Evolutionary conservation across 2,113 vertebrate genomes (phyloP).

Genomic region (Electrona antarctica): DNA sequence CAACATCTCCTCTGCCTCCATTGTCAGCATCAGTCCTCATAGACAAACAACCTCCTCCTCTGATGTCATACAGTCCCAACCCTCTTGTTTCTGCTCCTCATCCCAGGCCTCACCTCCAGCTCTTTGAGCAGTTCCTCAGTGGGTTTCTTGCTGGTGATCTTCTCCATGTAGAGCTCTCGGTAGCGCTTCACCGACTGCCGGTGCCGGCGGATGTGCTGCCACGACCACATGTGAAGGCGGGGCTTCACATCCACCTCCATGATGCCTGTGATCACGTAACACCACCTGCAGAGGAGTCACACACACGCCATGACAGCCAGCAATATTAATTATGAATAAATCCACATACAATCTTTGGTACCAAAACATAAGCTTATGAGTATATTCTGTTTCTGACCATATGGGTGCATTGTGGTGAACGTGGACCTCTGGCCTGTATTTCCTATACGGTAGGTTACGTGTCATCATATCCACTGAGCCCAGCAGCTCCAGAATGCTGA

Average conservation of each 20-base stretch:
- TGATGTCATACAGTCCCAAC: not conserved
- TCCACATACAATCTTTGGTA: conserved; percentile 1
- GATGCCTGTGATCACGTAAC: conserved; percentile 84
- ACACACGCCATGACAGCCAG: conserved; percentile 36
- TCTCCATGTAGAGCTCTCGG: conserved; percentile 89
- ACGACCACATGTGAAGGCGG: conserved; percentile 93
- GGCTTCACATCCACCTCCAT: conserved; percentile 92
- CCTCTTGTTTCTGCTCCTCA: not conserved
- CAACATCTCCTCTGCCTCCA: not conserved
- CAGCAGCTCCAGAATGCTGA: conserved; percentile 96
- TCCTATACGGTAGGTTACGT: conserved; percentile 94
- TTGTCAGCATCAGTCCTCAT: not conserved
- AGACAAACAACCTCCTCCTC: no score
- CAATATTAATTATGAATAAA: conserved; percentile 5
- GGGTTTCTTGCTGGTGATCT: conserved; percentile 91
- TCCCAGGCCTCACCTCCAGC: conserved; percentile 81
- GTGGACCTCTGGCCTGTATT: conserved; percentile 85
- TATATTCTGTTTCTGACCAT: conserved; percentile 80
- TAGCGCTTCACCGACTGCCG: conserved; percentile 86
- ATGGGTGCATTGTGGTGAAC: conserved; percentile 80
- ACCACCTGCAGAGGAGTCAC: conserved; percentile 83
- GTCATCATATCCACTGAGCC: conserved; percentile 97
- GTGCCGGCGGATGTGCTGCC: conserved; percentile 86
- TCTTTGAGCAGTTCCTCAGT: conserved; percentile 77
- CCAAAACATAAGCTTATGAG: not conserved